Conservation (phyloP, 2,797 vertebrate genomes). For the Esox masquinongy region DNA sequence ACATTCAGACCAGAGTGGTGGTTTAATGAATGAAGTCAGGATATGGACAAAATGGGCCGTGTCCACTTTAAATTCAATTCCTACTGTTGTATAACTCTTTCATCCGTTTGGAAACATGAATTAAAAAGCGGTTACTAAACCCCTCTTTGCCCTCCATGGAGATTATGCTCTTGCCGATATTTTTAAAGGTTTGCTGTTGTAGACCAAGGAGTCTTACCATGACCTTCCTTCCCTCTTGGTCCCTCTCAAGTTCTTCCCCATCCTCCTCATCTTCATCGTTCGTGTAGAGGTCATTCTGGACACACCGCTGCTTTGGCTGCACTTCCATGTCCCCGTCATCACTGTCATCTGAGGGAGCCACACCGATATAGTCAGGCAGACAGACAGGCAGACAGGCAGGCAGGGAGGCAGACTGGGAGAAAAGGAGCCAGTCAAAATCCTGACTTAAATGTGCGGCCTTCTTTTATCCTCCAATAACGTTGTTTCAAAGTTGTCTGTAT, state of each 20-base stretch:
- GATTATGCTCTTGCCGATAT: not conserved
- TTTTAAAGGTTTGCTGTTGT: not conserved
- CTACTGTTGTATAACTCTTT: not conserved
- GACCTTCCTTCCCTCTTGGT: conserved; percentile 81
- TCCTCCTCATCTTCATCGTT: conserved; percentile 81
- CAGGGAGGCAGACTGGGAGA: not conserved
- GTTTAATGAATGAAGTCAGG: not conserved
- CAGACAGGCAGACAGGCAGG: not conserved
- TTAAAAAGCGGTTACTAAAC: not conserved
- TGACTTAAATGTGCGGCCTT: too few species aligned
- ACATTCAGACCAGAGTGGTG: not conserved
- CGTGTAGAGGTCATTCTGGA: conserved; percentile 83
- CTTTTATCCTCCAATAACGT: too few species aligned
- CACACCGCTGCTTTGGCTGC: conserved; percentile 68
- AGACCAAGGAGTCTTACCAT: conserved; percentile 56
- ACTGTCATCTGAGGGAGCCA: conserved; percentile 71
- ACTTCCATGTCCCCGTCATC: conserved; percentile 81
- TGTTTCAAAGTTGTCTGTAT: too few species aligned
- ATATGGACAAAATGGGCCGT: not conserved
- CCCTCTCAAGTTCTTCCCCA: conserved; percentile 76
- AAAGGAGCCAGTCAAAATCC: too few species aligned
- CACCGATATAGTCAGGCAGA: not conserved
- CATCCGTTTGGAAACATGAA: too few species aligned
- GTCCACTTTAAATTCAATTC: not conserved
- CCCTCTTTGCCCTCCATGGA: not conserved